phyloP scores from a whole-genome alignment of 2,888 invertebrate species.

The Drosophila trichaetosa region DNA sequence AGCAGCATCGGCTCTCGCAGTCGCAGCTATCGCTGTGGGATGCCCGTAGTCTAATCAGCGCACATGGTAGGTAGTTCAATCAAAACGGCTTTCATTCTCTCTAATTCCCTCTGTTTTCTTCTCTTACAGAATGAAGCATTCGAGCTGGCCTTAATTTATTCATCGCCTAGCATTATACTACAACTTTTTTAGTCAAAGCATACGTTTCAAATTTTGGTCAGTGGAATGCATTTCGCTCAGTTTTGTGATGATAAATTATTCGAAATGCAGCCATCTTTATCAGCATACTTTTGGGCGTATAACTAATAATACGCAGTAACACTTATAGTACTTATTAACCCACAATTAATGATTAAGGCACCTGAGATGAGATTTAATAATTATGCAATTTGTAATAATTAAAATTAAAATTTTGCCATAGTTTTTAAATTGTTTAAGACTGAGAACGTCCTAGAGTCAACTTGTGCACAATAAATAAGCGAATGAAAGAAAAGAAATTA shows the following conservation, averaged over 20 bases:
- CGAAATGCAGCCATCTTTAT: conserved; percentile 70
- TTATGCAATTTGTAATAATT: conserved; percentile 78
- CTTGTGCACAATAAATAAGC: conserved; percentile 59
- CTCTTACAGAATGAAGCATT: conserved; percentile 67
- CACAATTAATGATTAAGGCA: conserved; percentile 53
- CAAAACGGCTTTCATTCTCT: neutral
- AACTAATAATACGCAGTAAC: conserved; percentile 34
- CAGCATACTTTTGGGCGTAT: conserved; percentile 54
- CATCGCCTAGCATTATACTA: conserved; percentile 63
- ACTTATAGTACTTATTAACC: conserved; percentile 51
- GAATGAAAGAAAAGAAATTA: conserved; percentile 42
- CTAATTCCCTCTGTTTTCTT: neutral
- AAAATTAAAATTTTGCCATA: conserved; percentile 83
- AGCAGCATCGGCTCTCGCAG: conserved; percentile 84
- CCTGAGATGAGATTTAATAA: conserved; percentile 69
- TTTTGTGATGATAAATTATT: conserved; percentile 73
- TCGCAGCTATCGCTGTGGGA: conserved; percentile 84
- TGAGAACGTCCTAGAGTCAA: conserved; percentile 84
- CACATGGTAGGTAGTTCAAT: conserved; percentile 73
- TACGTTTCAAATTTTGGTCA: conserved; percentile 48
- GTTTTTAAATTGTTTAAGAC: conserved; percentile 84
- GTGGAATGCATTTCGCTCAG: conserved; percentile 71
- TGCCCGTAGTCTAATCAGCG: conserved; percentile 84
- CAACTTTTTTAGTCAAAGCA: conserved; percentile 71
- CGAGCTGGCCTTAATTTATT: conserved; percentile 68